These are phyloP conservation scores for Characodon lateralis DNA, from an alignment of 2,797 vertebrate species.

Conservation along the genomic window DNA sequence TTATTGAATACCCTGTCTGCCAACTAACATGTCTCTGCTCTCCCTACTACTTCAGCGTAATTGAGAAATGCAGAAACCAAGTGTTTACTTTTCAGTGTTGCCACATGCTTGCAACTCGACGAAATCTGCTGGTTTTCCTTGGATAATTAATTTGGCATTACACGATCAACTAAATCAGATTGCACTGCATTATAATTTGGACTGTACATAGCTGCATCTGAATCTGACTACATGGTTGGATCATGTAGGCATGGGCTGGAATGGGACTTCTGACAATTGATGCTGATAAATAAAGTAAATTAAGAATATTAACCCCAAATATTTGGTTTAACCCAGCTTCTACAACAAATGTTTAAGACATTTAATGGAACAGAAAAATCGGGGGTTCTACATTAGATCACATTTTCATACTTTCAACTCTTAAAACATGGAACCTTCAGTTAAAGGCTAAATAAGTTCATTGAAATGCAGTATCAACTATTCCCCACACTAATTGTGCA, in stretches of 20 bases:
- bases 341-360: neutral
- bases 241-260: neutral
- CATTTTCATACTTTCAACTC: neutral
- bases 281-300: neutral
- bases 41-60: too few species aligned
- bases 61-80: neutral
- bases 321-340: neutral
- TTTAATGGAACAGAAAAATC: neutral
- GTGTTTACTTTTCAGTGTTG: neutral
- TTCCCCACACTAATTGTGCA: constrained; percentile 7
- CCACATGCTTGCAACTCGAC: neutral
- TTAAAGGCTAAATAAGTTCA: neutral
- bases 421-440: neutral
- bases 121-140: neutral
- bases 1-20: too few species aligned
- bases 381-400: neutral
- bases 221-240: neutral
- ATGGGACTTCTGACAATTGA: neutral
- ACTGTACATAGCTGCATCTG: neutral
- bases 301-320: neutral
- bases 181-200: neutral
- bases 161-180: neutral
- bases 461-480: constrained; percentile 5
- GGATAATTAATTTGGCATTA: neutral
- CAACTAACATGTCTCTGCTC: too few species aligned